Base-by-base conservation (phyloP, 53 echinoderm and acorn worm species). In the Patiria pectinifera region DNA sequence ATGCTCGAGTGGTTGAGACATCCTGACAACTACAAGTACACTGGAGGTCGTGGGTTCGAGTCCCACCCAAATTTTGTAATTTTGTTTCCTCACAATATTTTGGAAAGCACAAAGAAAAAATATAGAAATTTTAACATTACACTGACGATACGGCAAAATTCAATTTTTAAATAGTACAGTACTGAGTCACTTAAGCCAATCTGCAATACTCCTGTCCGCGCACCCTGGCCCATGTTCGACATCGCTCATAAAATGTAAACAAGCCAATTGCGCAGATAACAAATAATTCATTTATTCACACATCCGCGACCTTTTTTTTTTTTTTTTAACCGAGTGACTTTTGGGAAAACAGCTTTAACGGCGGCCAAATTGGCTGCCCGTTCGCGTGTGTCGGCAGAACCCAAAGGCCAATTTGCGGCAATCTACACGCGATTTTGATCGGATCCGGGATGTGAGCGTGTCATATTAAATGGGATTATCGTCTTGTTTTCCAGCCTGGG, bases 381-480 rank as follows among this genome's bases (percentile, higher is more conserved):
- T 90, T 81, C 90, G 79, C 48, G 48, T 45, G 70, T 90, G 90
- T 81, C 90, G 90, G 90, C 90, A 47, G 35, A 26, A 81, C 77
- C 69, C 48, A 66, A 80, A 90, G 90, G 23, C 90, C 81, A 90
- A 90, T 90, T 90, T 44, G 47, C 16, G 48, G 80, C 81, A 60
- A 90, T 77, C 77, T 80, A 48, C 46, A 26, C 22, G 11, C 18
- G 80, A 63, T n/a, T 80, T 86, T 80, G 46, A 90, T 90, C 90
- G 22, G 66, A 90, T 90, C 24, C 13, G 22, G 47, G 2, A 5
- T 24, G 23, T 13, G 75, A 80, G 81, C 62, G 48, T 69, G 48
- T 90, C 49, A 90, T 80, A 80, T 90, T 90, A 90, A 90, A 82
- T 25, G 35, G 90, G 90, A 90, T 90, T 90, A 90, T 3, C 21